Percentiles rank a stretch among this genome's conserved stretches.
phyloP scores from a whole-genome alignment of 2,113 vertebrate genomes.

The Leptocoma aspasia region DNA sequence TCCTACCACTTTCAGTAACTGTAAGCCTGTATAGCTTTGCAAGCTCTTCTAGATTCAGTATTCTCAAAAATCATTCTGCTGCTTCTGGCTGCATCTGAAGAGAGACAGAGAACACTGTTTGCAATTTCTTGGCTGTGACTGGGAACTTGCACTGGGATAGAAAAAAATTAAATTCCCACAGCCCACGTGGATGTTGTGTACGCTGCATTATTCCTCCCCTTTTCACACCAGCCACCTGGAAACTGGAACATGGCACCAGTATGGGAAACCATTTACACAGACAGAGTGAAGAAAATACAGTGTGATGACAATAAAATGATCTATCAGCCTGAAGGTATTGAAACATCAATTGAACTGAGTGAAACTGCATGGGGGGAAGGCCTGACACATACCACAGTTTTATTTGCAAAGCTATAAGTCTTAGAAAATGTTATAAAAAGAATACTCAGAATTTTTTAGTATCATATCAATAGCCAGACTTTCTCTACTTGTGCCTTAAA shows the following conservation, averaged over 20 bases:
- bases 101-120: background rate
- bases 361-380: background rate
- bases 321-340: background rate
- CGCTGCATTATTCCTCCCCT: background rate
- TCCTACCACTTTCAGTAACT: background rate
- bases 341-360: background rate
- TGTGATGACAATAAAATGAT: background rate
- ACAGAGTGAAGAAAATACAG: background rate
- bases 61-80: background rate
- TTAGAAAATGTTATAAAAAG: background rate
- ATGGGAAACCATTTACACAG: background rate
- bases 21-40: background rate
- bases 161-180: background rate
- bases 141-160: background rate
- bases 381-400: background rate
- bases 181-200: rapidly evolving
- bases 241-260: background rate
- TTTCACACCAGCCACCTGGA: background rate
- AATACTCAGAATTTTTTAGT: background rate
- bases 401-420: background rate
- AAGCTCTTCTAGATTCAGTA: background rate
- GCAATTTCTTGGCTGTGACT: background rate
- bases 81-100: background rate
- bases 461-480: background rate
- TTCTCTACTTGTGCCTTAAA: background rate